These are phyloP conservation scores for Tribolium castaneum DNA, from an alignment of 1,140 invertebrate genomes.

Conservation along the genomic window DNA sequence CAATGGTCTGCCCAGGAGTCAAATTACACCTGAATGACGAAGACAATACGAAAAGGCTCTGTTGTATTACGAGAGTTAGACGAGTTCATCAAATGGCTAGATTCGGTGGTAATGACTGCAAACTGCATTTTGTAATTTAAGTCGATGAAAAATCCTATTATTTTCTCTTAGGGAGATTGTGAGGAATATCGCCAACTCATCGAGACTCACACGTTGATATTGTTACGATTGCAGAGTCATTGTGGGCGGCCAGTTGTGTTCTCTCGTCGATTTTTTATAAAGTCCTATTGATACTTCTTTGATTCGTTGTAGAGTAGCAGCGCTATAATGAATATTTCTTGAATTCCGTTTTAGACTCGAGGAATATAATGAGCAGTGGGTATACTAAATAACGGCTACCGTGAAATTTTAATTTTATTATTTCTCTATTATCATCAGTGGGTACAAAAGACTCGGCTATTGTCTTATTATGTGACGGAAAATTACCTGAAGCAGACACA, in stretches of 20 bases:
- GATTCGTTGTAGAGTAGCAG: constrained; percentile 46
- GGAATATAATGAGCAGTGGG: constrained; percentile 31
- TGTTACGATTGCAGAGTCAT: constrained; percentile 53
- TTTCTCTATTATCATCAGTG: constrained; percentile 19
- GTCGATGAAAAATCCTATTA: constrained; percentile 48
- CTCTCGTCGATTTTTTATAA: constrained; percentile 36
- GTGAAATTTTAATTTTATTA: constrained; percentile 41
- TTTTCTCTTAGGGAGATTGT: constrained; percentile 40
- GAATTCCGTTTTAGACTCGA: constrained; percentile 35
- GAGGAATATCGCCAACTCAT: constrained; percentile 48
- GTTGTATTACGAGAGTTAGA: constrained; percentile 31
- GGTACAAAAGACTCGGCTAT: background rate
- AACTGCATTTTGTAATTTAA: constrained; percentile 47
- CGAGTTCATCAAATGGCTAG: constrained; percentile 21
- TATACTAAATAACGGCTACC: constrained; percentile 38
- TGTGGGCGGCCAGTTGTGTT: constrained; percentile 42
- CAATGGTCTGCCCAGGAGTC: constrained; percentile 43
- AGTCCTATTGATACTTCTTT: constrained; percentile 28
- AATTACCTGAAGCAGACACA: constrained; percentile 1
- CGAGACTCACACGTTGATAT: constrained; percentile 53
- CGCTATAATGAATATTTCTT: constrained; percentile 47
- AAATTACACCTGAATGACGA: constrained; percentile 50
- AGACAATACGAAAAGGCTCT: constrained; percentile 31
- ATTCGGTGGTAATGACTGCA: constrained; percentile 37
- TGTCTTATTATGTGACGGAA: constrained; percentile 32